Conservation (phyloP, 2,888 invertebrate genomes). For the Geotrupes spiniger region DNA sequence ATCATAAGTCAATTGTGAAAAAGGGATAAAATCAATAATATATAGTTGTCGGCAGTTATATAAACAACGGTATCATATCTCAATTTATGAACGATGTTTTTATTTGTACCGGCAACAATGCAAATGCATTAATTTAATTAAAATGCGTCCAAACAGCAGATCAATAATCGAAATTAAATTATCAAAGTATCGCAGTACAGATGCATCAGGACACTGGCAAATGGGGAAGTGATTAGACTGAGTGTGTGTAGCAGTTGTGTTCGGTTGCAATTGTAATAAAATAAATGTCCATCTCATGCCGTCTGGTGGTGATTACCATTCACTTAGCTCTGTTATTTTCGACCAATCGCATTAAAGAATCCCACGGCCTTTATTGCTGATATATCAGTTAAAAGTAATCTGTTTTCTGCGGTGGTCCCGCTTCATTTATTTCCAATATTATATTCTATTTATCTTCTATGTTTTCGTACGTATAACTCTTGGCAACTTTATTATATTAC, state of each 20-base stretch:
- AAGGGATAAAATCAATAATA: no score
- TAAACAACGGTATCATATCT: no score
- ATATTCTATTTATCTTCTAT: no score
- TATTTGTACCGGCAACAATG: no score
- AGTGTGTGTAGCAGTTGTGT: constrained; percentile 43
- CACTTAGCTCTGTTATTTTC: constrained; percentile 30
- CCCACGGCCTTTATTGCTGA: not conserved
- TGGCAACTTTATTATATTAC: no score
- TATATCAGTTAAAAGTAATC: not conserved
- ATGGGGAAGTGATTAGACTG: constrained; percentile 40
- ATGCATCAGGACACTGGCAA: constrained; percentile 23
- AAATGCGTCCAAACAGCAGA: not conserved
- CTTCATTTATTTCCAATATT: not conserved
- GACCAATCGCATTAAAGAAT: constrained; percentile 16
- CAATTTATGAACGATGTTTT: no score
- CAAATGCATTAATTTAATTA: not conserved
- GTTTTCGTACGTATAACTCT: no score
- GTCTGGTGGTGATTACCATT: constrained; percentile 41
- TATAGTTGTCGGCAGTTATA: no score
- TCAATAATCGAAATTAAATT: constrained; percentile 22
- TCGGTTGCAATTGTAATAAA: constrained; percentile 42
- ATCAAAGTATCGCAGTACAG: constrained; percentile 19
- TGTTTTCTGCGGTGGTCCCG: not conserved
- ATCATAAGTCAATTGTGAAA: no score
- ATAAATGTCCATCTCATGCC: constrained; percentile 45